Base-by-base conservation (phyloP, 1,140 invertebrate species). In the Oncopodura yosiiana region DNA sequence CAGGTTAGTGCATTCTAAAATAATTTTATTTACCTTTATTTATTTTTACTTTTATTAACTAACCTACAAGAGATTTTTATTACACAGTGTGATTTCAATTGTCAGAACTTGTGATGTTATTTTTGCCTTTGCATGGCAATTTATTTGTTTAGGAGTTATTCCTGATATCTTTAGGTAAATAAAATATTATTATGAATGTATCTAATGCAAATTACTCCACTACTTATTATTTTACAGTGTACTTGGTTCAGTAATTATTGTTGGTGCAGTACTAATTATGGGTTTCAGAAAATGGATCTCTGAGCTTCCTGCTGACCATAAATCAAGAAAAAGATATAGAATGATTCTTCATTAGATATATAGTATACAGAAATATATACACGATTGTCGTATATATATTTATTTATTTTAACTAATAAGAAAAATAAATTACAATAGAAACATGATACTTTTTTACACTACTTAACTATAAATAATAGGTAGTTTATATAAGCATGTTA, bases 261-360 rank as follows among this genome's bases (percentile, higher is more conserved):
- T 86, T 21, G 82, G 79, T 65, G 90, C 86, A 18, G 86, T 92
- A 19, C 69, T 91, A 36, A 69, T 91, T 30, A 86, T 84, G 14
- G 87, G 84, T 2, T 66, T 91, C 16, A 77, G 85, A 51, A 92
- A 91, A 67, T 92, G 87, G 87, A 78, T 83, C 0, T 63, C 86
- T 18, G 80, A 83, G 1, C 72, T 87, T 65, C 51, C 57, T 18
- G 57, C 53, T 34, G 41, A 45, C 12, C 39, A 57, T 39, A 32
- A n/a, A 19, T 19, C 37, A 14, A 49, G 53, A 37, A 36, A 51
- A 45, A 49, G 53, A 46, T 57, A 32, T 38, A n/a, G n/a, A n/a
- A n/a, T n/a, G n/a, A n/a, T n/a, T n/a, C n/a, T n/a, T n/a, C n/a
- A n/a, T n/a, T n/a, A n/a, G n/a, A n/a, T n/a, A n/a, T n/a, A n/a